Conservation (phyloP, 2,888 invertebrate genomes). For the Oconnorella tubifera region DNA sequence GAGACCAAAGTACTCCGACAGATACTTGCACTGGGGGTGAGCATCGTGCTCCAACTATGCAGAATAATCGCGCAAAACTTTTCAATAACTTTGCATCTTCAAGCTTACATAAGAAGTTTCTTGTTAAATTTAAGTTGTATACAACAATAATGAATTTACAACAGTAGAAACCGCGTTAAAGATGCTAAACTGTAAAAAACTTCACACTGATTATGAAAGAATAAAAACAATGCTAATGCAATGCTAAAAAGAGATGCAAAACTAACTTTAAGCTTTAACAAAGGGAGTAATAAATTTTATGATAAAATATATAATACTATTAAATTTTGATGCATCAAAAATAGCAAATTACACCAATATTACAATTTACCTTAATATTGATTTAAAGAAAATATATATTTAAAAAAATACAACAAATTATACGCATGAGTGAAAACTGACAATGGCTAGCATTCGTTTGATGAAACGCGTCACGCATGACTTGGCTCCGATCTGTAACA, state of each 20-base stretch:
- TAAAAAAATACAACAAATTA: neutral
- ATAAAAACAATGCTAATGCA: too few relatives aligned
- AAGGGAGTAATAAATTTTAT: too few relatives aligned
- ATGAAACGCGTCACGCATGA: slow-evolving; percentile 86
- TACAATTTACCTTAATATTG: too few relatives aligned
- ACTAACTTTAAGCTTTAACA: too few relatives aligned
- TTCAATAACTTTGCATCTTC: too few relatives aligned
- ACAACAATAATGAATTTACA: neutral
- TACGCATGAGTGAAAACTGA: slow-evolving; percentile 57
- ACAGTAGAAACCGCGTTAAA: neutral
- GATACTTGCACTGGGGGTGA: slow-evolving; percentile 61
- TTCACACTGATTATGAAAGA: too few relatives aligned
- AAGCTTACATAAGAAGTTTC: neutral
- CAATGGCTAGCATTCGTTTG: slow-evolving; percentile 77
- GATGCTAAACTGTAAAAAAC: too few relatives aligned
- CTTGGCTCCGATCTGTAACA: slow-evolving; percentile 47
- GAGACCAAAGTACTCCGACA: slow-evolving; percentile 88
- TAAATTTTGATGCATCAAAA: too few relatives aligned
- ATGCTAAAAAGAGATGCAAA: too few relatives aligned
- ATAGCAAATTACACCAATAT: too few relatives aligned
- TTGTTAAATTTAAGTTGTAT: neutral
- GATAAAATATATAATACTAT: too few relatives aligned
- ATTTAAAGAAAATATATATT: neutral
- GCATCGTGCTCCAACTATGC: slow-evolving; percentile 71
- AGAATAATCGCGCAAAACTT: neutral